phyloP scores from a whole-genome alignment of 2,797 vertebrate genomes.

The Chanos chanos region DNA sequence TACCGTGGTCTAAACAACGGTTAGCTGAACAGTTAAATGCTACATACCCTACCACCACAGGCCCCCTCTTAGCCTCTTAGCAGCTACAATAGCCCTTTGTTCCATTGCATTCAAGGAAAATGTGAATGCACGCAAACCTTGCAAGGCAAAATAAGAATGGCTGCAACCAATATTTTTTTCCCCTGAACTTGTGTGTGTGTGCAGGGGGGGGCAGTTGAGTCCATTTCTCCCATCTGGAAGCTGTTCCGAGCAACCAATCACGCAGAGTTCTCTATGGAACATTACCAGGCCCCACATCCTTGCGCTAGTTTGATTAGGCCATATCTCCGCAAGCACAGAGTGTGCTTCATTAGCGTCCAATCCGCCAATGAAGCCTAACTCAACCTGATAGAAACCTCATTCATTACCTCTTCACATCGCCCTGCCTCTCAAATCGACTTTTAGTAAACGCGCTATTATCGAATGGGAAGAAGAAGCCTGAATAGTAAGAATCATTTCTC shows the following conservation, averaged over 20 bases:
- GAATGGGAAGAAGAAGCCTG: no score
- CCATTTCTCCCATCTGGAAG: constrained; percentile 68
- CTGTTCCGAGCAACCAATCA: constrained; percentile 36
- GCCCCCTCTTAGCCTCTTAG: constrained; percentile 52
- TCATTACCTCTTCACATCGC: not conserved
- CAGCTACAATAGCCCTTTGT: constrained; percentile 75
- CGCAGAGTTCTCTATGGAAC: constrained; percentile 50
- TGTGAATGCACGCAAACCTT: constrained; percentile 58
- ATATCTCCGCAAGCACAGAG: constrained; percentile 53
- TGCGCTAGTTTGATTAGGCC: constrained; percentile 44
- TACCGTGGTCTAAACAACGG: constrained; percentile 48
- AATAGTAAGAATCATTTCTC: not conserved
- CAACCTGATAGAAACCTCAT: constrained; percentile 45
- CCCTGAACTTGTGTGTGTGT: constrained; percentile 1
- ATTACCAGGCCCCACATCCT: constrained; percentile 45
- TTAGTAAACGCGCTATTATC: no score
- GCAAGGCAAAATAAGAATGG: constrained; percentile 55
- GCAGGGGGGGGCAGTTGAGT: constrained; percentile 35
- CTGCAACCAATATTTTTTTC: constrained; percentile 40
- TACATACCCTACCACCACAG: constrained; percentile 42
- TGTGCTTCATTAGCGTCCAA: constrained; percentile 54
- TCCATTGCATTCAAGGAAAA: constrained; percentile 60
- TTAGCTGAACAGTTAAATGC: constrained; percentile 54
- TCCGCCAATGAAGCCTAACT: constrained; percentile 42
- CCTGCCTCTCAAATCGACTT: not conserved